A percentile compares a stretch with the other conserved stretches of the same genome.
phyloP scores from a whole-genome alignment of 1,140 invertebrate genomes.

The Drosophila takahashii region DNA sequence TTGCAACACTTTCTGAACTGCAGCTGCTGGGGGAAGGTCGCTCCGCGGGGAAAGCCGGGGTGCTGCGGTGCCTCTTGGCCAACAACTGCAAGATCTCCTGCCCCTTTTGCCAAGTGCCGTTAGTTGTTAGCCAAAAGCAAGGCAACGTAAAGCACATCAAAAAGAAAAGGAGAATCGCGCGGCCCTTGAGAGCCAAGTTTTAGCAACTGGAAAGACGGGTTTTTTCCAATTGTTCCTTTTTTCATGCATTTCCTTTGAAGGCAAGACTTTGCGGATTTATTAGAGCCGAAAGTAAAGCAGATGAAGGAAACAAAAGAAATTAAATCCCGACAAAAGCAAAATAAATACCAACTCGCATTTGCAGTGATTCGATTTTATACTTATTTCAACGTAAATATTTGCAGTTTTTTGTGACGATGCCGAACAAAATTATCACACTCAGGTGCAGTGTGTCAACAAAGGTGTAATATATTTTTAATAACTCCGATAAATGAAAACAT shows the following conservation, averaged over 20 bases:
- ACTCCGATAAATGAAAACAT: slow-evolving; percentile 9
- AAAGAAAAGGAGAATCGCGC: slow-evolving; percentile 30
- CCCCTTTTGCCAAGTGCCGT: slow-evolving; percentile 39
- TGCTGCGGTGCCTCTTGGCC: slow-evolving; percentile 25
- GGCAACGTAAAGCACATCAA: not conserved
- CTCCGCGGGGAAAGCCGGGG: not conserved
- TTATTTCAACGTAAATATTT: slow-evolving; percentile 29
- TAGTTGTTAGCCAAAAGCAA: slow-evolving; percentile 44
- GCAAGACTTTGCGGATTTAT: slow-evolving; percentile 41
- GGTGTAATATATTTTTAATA: slow-evolving; percentile 18
- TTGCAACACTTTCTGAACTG: slow-evolving; percentile 62
- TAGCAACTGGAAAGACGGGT: slow-evolving; percentile 51
- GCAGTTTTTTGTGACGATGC: not conserved
- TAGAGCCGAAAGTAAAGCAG: slow-evolving; percentile 40
- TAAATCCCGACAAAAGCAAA: slow-evolving; percentile 24
- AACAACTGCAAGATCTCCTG: slow-evolving; percentile 44
- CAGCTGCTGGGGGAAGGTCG: slow-evolving; percentile 52
- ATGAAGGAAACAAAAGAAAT: slow-evolving; percentile 37
- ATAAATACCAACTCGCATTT: slow-evolving; percentile 15
- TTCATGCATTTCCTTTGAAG: slow-evolving; percentile 35
- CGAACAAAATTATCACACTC: slow-evolving; percentile 20
- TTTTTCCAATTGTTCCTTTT: slow-evolving; percentile 26
- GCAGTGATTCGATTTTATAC: not conserved
- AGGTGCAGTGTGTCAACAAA: slow-evolving; percentile 1
- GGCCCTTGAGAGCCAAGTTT: slow-evolving; percentile 45